These are phyloP conservation scores for Agapostemon virescens DNA, from an alignment of 2,888 invertebrate genomes.

Conservation along the genomic window DNA sequence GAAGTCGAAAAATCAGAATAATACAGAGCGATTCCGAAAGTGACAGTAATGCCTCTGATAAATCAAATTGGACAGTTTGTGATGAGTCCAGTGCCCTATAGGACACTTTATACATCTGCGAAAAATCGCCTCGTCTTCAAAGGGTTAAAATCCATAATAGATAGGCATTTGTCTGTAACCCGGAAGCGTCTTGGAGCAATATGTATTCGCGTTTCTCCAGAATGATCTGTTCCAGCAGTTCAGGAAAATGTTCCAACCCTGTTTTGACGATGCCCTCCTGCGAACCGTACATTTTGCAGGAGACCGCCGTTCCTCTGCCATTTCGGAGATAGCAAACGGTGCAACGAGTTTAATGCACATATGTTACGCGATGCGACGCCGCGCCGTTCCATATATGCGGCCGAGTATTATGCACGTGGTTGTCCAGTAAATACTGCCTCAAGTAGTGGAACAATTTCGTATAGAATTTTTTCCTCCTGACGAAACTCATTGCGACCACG, in stretches of 20 bases:
- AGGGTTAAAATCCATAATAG: conserved; percentile 21
- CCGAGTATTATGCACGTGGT: conserved; percentile 12
- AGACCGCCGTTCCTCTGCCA: neutral
- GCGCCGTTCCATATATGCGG: neutral
- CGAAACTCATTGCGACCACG: conserved; percentile 32
- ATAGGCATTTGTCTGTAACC: neutral
- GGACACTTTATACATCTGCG: too few species aligned
- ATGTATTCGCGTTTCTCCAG: conserved; percentile 11
- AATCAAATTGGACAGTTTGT: too few species aligned
- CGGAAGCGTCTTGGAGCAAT: conserved; percentile 8
- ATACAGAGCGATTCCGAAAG: too few species aligned
- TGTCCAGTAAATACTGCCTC: conserved; percentile 45
- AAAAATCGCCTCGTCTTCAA: too few species aligned
- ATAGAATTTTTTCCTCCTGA: conserved; percentile 41
- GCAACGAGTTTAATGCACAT: conserved; percentile 45
- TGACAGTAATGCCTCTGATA: too few species aligned
- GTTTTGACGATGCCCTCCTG: conserved; percentile 8
- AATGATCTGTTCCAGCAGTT: conserved; percentile 25
- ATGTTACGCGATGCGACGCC: conserved; percentile 11
- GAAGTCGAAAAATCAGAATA: too few species aligned
- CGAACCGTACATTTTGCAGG: conserved; percentile 15
- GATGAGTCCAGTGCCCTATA: too few species aligned
- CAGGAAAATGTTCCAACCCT: conserved; percentile 19
- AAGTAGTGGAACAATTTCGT: conserved; percentile 17
- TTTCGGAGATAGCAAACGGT: conserved; percentile 39